phyloP scores from a whole-genome alignment of 2,888 invertebrate species.

The Orchesellides sinensis region DNA sequence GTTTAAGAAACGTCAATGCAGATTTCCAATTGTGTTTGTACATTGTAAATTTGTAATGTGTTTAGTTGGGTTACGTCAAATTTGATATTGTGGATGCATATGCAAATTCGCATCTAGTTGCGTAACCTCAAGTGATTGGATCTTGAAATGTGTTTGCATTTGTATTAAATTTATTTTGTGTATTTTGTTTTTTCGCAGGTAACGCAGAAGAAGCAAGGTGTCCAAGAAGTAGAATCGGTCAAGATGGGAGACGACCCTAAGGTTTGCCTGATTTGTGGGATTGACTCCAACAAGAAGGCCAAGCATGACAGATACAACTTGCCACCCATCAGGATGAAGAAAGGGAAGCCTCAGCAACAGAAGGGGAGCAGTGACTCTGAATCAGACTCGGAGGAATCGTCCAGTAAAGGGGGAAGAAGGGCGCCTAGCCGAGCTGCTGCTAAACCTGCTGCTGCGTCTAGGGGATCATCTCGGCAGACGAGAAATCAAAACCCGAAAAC shows the following conservation, averaged over 20 bases:
- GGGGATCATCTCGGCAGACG: constrained; percentile 27
- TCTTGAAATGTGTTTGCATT: too few species aligned
- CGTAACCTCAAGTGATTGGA: too few species aligned
- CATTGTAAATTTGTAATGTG: too few species aligned
- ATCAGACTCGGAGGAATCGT: constrained; percentile 20
- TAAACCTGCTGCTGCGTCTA: neutral
- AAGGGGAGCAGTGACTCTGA: constrained; percentile 12
- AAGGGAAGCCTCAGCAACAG: neutral
- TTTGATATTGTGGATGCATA: too few species aligned
- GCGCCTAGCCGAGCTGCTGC: neutral
- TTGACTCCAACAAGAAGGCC: constrained; percentile 39
- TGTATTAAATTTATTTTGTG: neutral
- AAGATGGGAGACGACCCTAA: constrained; percentile 2
- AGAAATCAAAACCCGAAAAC: constrained; percentile 58
- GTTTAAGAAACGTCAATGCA: too few species aligned
- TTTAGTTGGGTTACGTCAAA: too few species aligned
- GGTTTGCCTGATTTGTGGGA: constrained; percentile 56
- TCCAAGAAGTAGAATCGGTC: neutral
- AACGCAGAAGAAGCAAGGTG: too few species aligned
- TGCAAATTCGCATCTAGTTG: too few species aligned
- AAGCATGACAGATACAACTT: constrained; percentile 41
- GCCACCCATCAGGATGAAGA: constrained; percentile 10
- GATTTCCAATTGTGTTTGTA: too few species aligned
- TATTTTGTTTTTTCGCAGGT: neutral
- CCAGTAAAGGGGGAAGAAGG: constrained; percentile 10